Evolutionary conservation across 2,797 vertebrate genomes (phyloP).

Genomic region (Nyctalus aviator): DNA sequence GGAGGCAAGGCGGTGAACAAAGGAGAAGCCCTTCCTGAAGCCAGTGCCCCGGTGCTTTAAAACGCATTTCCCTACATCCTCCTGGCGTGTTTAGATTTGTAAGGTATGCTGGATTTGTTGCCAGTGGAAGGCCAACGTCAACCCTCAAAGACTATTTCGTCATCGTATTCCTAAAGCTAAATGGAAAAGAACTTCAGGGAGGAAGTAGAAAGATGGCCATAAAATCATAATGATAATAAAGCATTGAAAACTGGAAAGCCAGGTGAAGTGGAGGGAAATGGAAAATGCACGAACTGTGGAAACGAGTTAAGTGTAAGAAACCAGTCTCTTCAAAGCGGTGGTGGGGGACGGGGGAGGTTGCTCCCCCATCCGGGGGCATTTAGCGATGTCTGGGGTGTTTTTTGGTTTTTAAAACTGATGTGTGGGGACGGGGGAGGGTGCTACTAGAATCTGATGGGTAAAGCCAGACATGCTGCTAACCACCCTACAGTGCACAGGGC

Average conservation of each 20-base stretch:
- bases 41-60: not conserved
- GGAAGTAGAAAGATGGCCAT: not conserved
- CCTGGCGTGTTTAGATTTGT: not conserved
- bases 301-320: not conserved
- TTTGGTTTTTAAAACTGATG: not conserved
- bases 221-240: not conserved
- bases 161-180: not conserved
- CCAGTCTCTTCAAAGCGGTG: not conserved
- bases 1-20: not conserved
- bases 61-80: not conserved
- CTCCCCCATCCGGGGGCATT: not conserved
- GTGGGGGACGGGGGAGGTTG: not conserved
- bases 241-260: not conserved
- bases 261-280: not conserved
- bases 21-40: not conserved
- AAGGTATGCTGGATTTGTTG: conserved; percentile 48
- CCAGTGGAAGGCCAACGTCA: conserved; percentile 38
- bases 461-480: not conserved
- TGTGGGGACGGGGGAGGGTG: not conserved
- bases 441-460: not conserved
- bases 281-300: not conserved
- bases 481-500: not conserved
- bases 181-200: not conserved
- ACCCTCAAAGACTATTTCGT: not conserved
- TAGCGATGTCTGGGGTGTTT: not conserved